Conservation (phyloP, 2,888 invertebrate species). For the Yponomeuta evonymella region DNA sequence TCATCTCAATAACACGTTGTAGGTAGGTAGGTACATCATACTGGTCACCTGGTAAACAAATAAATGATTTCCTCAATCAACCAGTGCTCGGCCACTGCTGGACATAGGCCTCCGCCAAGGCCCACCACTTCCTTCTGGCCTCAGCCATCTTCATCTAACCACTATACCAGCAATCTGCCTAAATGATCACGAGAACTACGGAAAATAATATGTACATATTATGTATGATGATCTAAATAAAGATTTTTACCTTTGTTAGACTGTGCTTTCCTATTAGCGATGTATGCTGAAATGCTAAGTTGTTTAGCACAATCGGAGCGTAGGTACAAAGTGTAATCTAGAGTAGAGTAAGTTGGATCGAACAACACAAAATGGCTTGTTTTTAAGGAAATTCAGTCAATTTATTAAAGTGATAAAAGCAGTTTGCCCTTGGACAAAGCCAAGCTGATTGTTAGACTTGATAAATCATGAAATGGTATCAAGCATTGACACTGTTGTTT, state of each 20-base stretch:
- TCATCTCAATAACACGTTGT: too few species aligned
- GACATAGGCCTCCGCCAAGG: too few species aligned
- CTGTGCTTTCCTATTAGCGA: slow-evolving; percentile 28
- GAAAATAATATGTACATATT: background rate
- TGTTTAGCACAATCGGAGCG: slow-evolving; percentile 25
- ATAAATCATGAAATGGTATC: slow-evolving; percentile 9
- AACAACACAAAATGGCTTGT: background rate
- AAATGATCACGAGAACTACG: background rate
- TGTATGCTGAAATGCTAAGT: slow-evolving; percentile 24
- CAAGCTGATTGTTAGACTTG: background rate
- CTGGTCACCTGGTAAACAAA: too few species aligned
- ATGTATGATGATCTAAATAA: background rate
- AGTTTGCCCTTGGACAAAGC: background rate
- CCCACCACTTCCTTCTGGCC: too few species aligned
- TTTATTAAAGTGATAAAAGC: background rate
- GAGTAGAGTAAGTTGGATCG: background rate
- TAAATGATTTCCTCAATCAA: too few species aligned
- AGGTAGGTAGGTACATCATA: too few species aligned
- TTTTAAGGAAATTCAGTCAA: background rate
- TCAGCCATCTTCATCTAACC: too few species aligned
- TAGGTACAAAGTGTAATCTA: slow-evolving; percentile 4
- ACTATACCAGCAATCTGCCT: background rate
- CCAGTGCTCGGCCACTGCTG: too few species aligned
- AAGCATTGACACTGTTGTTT: slow-evolving; percentile 10
- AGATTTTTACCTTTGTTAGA: background rate